Evolutionary conservation across 2,888 invertebrate species (phyloP), one percentile per base, ranked within the genome.

Genomic region (Meta bourneti): DNA sequence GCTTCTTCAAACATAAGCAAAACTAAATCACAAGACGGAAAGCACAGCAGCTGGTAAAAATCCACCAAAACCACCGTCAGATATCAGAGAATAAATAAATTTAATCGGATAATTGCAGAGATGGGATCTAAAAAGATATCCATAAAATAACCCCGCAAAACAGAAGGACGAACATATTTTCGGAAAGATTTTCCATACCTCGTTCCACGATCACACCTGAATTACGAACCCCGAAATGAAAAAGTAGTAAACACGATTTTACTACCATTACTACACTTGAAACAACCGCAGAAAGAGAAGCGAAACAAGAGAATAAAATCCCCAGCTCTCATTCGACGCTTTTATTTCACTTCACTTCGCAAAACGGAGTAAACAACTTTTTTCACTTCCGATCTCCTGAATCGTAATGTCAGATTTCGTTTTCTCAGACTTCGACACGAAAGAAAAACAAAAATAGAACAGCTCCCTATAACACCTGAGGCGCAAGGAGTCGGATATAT

Each of bases 391-490:
- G 34, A 61, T 69, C 61, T 19, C 54, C 75, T 84, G 34, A 74
- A 84, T 84, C 75, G 74, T 52, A 84, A 84, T 84, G 84, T 75
- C 75, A 84, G 75, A 75, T 84, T 84, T 84, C 49, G 13, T 61
- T 78, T 87, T 80, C 79, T 79, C 71, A 8, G 51, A 51, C 49
- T 51, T 51, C 49, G 77, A 77, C 20, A 70, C 16, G 77, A 78
- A 86, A 51, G 6, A 51, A 54, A 70, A 77, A 86, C 34, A 80
- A 80, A 54, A 34, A 51, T 19, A 79, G 71, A 87, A 86, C 34
- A 34, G 34, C 86, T n/a, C 79, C 34, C 8, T 79, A 16, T 74
- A 79, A 80, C 87, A 87, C 87, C 87, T 87, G 87, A 61, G 87
- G 87, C 87, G 54, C 48, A 16, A 48, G n/a, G 70, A 72, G 70